Percentiles rank a stretch among this genome's conserved stretches.
Evolutionary conservation across 2,888 invertebrate genomes (phyloP).

Genomic region (Eilema sororculum): DNA sequence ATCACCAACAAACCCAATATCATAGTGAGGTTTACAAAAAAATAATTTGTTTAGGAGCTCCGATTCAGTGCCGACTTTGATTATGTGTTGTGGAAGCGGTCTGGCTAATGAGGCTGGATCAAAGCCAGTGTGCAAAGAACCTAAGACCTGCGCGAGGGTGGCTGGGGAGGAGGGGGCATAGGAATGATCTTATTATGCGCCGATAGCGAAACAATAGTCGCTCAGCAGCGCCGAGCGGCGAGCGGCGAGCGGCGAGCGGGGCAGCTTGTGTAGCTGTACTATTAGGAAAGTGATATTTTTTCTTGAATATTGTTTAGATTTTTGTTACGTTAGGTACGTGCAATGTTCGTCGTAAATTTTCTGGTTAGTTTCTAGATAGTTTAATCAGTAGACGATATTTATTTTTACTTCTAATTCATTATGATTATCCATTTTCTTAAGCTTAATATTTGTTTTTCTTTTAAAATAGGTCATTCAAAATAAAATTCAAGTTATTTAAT

Average conservation of each 20-base stretch:
- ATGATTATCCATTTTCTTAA: no score
- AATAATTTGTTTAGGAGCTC: no score
- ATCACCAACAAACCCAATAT: background rate
- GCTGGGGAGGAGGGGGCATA: conserved; percentile 40
- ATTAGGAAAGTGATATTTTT: conserved; percentile 9
- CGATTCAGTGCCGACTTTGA: background rate
- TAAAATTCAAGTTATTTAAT: no score
- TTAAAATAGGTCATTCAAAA: no score
- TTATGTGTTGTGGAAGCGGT: background rate
- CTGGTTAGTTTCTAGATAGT: background rate
- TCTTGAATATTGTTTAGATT: conserved; percentile 4
- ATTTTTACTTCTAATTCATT: background rate
- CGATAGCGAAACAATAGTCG: conserved; percentile 46
- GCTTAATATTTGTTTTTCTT: no score
- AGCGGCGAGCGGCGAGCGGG: background rate
- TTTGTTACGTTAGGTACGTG: background rate
- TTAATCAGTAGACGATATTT: background rate
- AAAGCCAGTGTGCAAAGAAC: conserved; percentile 1
- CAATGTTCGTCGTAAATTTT: background rate
- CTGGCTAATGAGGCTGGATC: background rate
- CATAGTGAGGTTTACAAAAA: no score
- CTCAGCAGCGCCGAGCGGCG: conserved; percentile 5
- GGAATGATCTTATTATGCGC: conserved; percentile 53
- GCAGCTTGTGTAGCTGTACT: conserved; percentile 6
- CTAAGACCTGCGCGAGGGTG: conserved; percentile 15